Conservation (phyloP, 2,888 invertebrate species). For the Mylabris sibirica region DNA sequence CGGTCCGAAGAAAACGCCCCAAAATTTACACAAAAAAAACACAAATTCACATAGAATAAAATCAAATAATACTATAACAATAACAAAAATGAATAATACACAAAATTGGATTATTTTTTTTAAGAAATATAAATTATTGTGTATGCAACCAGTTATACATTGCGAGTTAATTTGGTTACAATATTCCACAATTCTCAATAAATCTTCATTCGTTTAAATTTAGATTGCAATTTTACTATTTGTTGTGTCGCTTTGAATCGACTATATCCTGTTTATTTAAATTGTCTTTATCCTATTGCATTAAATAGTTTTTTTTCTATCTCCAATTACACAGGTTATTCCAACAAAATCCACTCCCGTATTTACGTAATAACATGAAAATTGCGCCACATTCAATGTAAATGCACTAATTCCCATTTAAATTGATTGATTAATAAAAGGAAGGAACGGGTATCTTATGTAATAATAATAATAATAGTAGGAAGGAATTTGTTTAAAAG, state of each 20-base stretch:
- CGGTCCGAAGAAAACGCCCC: not conserved
- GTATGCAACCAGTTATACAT: not conserved
- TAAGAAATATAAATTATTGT: not conserved
- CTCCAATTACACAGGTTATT: not conserved
- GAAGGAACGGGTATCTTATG: not conserved
- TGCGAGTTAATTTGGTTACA: not conserved
- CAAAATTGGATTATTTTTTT: not conserved
- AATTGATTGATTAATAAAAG: not conserved
- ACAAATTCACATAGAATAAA: not conserved
- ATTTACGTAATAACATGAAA: not conserved
- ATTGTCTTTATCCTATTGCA: slow-evolving; percentile 16
- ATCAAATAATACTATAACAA: not conserved
- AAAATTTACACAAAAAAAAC: not conserved
- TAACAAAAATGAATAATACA: not conserved
- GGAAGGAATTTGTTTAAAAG: not conserved
- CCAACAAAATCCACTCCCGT: not conserved
- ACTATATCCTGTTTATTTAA: slow-evolving; percentile 14
- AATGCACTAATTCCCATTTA: not conserved
- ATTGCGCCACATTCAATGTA: not conserved
- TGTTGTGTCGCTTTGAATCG: slow-evolving; percentile 12
- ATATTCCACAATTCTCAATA: slow-evolving; percentile 10
- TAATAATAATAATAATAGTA: not conserved
- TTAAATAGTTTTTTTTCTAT: slow-evolving; percentile 6
- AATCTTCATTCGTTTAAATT: slow-evolving; percentile 16
- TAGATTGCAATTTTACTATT: slow-evolving; percentile 15